These are phyloP conservation scores for Bambusicola thoracicus DNA, from an alignment of 2,113 vertebrate genomes.

Conservation along the genomic window DNA sequence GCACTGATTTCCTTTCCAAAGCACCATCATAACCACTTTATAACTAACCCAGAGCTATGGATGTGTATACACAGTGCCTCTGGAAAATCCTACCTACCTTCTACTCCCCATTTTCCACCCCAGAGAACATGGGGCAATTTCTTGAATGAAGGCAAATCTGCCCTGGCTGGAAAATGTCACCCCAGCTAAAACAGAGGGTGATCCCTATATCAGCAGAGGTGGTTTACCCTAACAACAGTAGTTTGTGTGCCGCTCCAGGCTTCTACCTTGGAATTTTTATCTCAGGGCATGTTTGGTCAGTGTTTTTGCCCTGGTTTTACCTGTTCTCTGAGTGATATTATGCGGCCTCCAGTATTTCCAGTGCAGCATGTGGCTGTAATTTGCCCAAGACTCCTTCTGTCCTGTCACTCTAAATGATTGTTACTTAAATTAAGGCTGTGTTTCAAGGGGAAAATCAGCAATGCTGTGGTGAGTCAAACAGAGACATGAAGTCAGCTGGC, in stretches of 20 bases:
- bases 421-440: neutral
- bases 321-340: neutral
- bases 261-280: neutral
- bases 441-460: slow-evolving; percentile 16
- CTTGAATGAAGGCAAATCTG: neutral
- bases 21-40: accelerated
- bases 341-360: neutral
- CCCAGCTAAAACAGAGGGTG: neutral
- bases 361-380: neutral
- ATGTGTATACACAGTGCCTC: neutral
- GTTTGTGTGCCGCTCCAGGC: neutral
- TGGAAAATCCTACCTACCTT: neutral
- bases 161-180: neutral
- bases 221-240: neutral
- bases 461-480: neutral
- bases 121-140: neutral
- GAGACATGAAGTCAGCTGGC: neutral
- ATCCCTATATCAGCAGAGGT: neutral
- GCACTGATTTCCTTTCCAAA: neutral
- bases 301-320: neutral
- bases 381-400: neutral
- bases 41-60: neutral
- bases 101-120: neutral
- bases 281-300: neutral
- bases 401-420: neutral